Percentiles rank a stretch among this genome's conserved stretches.
These are phyloP conservation scores for Sebastes itinus DNA, from an alignment of 2,797 vertebrate species.

Conservation along the genomic window DNA sequence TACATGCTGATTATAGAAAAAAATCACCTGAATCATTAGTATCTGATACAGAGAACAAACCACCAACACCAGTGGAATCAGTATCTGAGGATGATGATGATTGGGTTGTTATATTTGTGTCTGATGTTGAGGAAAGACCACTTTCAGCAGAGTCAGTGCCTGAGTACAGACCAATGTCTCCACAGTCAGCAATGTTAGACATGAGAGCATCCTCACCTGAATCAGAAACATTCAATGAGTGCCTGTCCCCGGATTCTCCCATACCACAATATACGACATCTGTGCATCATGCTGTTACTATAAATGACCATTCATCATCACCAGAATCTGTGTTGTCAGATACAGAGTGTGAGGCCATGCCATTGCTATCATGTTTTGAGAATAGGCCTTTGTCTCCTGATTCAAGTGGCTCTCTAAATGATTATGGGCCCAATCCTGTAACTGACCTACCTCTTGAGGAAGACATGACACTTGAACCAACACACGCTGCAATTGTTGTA, in stretches of 20 bases:
- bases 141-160: constrained; percentile 18
- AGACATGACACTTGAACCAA: neutral
- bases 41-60: constrained; percentile 17
- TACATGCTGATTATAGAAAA: neutral
- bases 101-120: constrained; percentile 41
- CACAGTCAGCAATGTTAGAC: neutral
- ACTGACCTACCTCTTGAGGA: neutral
- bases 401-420: constrained; percentile 7
- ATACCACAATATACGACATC: constrained; percentile 16
- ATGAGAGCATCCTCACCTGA: constrained; percentile 26
- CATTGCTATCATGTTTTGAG: constrained; percentile 25
- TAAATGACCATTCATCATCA: constrained; percentile 39
- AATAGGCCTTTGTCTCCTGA: constrained; percentile 28
- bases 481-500: neutral
- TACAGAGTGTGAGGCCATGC: constrained; percentile 10
- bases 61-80: constrained; percentile 4
- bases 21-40: neutral
- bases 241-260: constrained; percentile 44
- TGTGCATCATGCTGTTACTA: constrained; percentile 11
- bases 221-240: constrained; percentile 29
- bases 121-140: constrained; percentile 34
- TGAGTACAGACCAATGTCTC: constrained; percentile 18
- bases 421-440: constrained; percentile 4
- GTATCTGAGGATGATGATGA: constrained; percentile 27
- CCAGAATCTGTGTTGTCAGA: constrained; percentile 59